Evolutionary conservation across 2,113 vertebrate species (phyloP).

Genomic region (Pteropus alecto): DNA sequence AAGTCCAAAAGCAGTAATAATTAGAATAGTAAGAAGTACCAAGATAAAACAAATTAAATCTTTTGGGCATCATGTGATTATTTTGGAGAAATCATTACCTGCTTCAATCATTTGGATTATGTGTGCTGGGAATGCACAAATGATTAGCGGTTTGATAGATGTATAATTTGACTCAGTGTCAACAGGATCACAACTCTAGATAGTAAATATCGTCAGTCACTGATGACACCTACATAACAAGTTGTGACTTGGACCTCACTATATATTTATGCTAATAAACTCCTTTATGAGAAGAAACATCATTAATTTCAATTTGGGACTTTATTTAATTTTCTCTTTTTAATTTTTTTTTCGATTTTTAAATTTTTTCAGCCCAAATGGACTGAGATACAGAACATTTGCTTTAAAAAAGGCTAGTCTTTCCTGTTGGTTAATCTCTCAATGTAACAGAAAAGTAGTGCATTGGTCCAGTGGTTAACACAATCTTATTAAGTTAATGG

Average conservation of each 20-base stretch:
- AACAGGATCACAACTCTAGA: constrained; percentile 66
- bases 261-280: constrained; percentile 65
- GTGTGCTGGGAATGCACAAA: constrained; percentile 60
- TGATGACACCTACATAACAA: constrained; percentile 40
- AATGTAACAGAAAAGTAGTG: not conserved
- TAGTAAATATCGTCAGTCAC: constrained; percentile 72
- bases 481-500: not conserved
- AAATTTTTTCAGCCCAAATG: constrained; percentile 20
- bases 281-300: constrained; percentile 34
- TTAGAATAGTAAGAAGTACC: constrained; percentile 77
- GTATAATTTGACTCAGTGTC: constrained; percentile 77
- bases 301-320: not conserved
- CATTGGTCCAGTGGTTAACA: not conserved
- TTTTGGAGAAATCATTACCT: constrained; percentile 79
- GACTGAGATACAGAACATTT: not conserved
- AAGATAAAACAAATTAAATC: constrained; percentile 76
- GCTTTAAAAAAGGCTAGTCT: not conserved
- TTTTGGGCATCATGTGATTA: constrained; percentile 76
- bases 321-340: constrained; percentile 40
- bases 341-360: not conserved
- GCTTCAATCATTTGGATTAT: constrained; percentile 76
- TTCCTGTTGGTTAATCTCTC: not conserved
- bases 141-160: constrained; percentile 74
- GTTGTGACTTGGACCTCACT: constrained; percentile 59
- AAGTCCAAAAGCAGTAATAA: constrained; percentile 79